These are phyloP conservation scores for Nothura maculosa DNA, from an alignment of 2,797 vertebrate genomes.

Conservation along the genomic window DNA sequence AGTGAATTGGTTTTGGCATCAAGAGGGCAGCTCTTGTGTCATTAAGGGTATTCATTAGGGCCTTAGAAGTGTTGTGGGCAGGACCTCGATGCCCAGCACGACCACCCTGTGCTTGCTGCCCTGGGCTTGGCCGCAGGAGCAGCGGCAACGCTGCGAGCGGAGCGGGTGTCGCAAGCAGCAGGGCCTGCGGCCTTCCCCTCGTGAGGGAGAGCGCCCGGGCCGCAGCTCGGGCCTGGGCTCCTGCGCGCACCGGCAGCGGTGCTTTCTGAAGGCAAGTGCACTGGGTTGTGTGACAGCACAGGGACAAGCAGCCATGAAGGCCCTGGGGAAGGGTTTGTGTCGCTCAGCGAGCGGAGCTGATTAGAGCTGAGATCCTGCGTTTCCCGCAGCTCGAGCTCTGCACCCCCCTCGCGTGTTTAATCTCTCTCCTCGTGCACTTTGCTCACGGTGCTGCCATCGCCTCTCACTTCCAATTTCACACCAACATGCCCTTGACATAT, in stretches of 20 bases:
- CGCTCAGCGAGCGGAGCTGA: rapidly evolving
- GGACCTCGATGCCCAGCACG: rapidly evolving
- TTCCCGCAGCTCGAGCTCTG: rapidly evolving
- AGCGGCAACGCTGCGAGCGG: rapidly evolving
- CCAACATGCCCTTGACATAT: slow-evolving; percentile 40
- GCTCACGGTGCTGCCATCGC: rapidly evolving
- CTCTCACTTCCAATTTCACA: slow-evolving; percentile 73
- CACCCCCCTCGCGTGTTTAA: rapidly evolving
- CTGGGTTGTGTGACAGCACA: rapidly evolving
- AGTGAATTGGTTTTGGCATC: rapidly evolving
- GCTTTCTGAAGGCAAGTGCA: not conserved
- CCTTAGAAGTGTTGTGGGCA: not conserved
- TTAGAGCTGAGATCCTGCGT: rapidly evolving
- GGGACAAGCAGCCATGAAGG: rapidly evolving
- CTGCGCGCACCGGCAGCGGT: rapidly evolving
- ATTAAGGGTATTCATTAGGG: not conserved
- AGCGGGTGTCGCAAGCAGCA: not conserved
- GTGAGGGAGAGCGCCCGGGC: rapidly evolving
- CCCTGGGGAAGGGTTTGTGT: rapidly evolving
- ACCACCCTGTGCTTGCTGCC: rapidly evolving
- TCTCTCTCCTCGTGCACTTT: not conserved
- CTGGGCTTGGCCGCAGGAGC: rapidly evolving
- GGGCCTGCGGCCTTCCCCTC: rapidly evolving
- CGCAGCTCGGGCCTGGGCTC: rapidly evolving
- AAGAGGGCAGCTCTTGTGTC: not conserved